These are phyloP conservation scores for Nyctereutes procyonoides DNA, from an alignment of 2,113 vertebrate genomes.

Conservation along the genomic window DNA sequence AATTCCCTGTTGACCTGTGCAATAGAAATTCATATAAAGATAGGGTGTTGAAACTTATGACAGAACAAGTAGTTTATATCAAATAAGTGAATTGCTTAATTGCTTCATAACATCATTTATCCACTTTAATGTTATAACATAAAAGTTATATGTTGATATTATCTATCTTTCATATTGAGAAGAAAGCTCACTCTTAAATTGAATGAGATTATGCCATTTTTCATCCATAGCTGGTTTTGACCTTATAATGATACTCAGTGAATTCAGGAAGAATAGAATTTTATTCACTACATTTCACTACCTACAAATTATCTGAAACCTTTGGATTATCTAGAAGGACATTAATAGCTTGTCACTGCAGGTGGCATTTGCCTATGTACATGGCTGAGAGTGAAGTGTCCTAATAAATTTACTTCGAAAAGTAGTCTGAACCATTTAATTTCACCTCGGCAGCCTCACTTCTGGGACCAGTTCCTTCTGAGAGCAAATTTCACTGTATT, in stretches of 20 bases:
- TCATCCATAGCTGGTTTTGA: neutral
- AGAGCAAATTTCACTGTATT: slow-evolving; percentile 6
- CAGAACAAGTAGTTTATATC: neutral
- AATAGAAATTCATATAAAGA: slow-evolving; percentile 40
- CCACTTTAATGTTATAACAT: neutral
- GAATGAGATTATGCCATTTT: neutral
- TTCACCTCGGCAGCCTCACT: neutral
- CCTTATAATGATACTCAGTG: neutral
- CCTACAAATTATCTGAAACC: neutral
- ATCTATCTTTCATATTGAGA: neutral
- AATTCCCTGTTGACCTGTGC: neutral
- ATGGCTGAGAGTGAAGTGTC: neutral
- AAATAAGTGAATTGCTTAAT: neutral
- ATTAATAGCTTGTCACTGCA: neutral
- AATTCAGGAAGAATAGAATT: neutral
- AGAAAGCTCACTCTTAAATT: neutral
- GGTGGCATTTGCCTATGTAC: neutral
- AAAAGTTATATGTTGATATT: neutral
- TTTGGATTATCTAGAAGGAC: neutral
- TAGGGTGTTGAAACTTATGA: neutral
- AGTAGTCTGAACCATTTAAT: neutral
- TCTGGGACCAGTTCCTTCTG: neutral
- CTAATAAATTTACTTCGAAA: slow-evolving; percentile 52
- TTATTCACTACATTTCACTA: neutral
- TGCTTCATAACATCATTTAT: neutral